Percentiles rank a stretch among this genome's conserved stretches.
phyloP scores from a whole-genome alignment of 2,888 invertebrate species.

The Diogma glabrata region DNA sequence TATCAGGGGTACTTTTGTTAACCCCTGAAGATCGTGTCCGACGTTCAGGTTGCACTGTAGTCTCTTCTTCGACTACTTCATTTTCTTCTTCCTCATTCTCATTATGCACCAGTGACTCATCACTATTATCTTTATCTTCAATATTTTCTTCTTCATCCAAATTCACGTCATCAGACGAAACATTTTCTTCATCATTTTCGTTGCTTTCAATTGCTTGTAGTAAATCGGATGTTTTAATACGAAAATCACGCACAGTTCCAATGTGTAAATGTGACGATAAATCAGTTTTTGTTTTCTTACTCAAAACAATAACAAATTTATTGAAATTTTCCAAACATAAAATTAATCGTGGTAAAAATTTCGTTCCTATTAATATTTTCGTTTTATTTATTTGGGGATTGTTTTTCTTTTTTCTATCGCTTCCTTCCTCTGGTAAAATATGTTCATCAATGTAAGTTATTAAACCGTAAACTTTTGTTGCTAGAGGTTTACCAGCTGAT shows the following conservation, averaged over 20 bases:
- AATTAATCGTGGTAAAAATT: slow-evolving; percentile 48
- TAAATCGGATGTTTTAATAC: slow-evolving; percentile 41
- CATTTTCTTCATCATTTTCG: not conserved
- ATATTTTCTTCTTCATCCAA: not conserved
- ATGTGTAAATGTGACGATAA: slow-evolving; percentile 43
- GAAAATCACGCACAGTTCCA: slow-evolving; percentile 49
- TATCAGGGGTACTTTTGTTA: no score
- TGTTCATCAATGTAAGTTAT: slow-evolving; percentile 44
- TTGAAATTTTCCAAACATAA: slow-evolving; percentile 51
- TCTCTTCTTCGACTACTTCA: not conserved
- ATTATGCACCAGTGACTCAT: not conserved
- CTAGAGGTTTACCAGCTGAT: slow-evolving; percentile 43
- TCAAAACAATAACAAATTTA: slow-evolving; percentile 43
- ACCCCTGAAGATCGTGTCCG: no score
- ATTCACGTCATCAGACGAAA: not conserved
- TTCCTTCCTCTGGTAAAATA: slow-evolving; percentile 25
- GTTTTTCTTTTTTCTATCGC: slow-evolving; percentile 26
- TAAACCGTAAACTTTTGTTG: slow-evolving; percentile 42
- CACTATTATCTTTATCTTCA: not conserved
- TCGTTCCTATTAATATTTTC: slow-evolving; percentile 46
- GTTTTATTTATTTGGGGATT: slow-evolving; percentile 37
- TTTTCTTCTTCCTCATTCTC: not conserved
- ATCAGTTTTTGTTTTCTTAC: slow-evolving; percentile 44
- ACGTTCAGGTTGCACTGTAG: not conserved
- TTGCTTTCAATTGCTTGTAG: slow-evolving; percentile 40